phyloP scores from a whole-genome alignment of 1,140 invertebrate genomes.

The Zaprionus vittiger region DNA sequence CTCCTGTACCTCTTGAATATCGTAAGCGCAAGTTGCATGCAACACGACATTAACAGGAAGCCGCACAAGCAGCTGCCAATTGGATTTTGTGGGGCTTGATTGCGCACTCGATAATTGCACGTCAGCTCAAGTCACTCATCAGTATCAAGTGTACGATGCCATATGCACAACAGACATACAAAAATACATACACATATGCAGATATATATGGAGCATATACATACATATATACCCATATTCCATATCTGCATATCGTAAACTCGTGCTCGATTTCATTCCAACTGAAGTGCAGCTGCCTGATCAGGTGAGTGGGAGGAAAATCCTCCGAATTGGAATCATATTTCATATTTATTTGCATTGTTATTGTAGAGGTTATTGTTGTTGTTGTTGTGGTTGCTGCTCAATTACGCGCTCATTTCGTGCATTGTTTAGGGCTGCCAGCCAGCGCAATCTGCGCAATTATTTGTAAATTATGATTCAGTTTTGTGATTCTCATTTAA shows the following conservation, averaged over 20 bases:
- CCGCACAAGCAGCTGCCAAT: conserved; percentile 33
- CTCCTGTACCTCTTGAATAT: conserved; percentile 7
- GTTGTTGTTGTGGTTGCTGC: not conserved
- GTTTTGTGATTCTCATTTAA: conserved; percentile 6
- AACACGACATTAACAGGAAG: conserved; percentile 31
- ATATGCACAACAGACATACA: not conserved
- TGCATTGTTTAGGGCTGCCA: not conserved
- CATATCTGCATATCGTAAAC: not conserved
- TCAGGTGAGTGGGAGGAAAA: not conserved
- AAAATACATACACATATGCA: not conserved
- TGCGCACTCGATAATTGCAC: conserved; percentile 29
- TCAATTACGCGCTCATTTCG: not conserved
- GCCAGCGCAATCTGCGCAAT: not conserved
- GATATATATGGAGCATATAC: not conserved
- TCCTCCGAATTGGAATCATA: not conserved
- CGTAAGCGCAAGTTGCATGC: not conserved
- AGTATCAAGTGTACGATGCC: not conserved
- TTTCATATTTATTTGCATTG: not conserved
- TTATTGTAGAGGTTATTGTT: not conserved
- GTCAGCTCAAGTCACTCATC: conserved; percentile 12
- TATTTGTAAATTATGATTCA: conserved; percentile 6
- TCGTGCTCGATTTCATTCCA: not conserved
- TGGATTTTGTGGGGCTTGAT: conserved; percentile 43
- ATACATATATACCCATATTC: not conserved
- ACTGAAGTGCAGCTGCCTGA: not conserved